Conservation (phyloP, 2,888 invertebrate genomes). For the Sympetrum striolatum region DNA sequence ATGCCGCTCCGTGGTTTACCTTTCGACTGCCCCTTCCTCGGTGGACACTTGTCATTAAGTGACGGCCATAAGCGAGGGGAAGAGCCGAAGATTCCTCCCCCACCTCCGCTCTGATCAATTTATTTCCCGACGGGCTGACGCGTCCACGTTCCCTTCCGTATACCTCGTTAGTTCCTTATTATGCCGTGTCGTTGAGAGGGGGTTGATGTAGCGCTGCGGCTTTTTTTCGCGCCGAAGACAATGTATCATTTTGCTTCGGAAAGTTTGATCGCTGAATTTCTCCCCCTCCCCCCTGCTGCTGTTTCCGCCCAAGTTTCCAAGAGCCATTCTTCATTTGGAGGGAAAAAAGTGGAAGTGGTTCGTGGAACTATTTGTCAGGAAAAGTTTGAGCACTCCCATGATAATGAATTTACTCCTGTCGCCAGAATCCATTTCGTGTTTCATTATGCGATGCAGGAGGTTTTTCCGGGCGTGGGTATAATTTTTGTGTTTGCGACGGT, state of each 20-base stretch:
- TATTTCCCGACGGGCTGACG: not conserved
- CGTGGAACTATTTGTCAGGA: constrained; percentile 16
- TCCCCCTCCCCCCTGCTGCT: not conserved
- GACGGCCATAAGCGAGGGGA: not conserved
- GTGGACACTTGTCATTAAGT: not conserved
- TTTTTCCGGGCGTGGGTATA: not conserved
- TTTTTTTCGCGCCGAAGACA: not conserved
- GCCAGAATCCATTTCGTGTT: constrained; percentile 5
- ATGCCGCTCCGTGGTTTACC: not conserved
- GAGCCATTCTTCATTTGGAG: constrained; percentile 9
- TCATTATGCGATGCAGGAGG: constrained; percentile 3
- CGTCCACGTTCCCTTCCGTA: not conserved
- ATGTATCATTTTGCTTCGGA: constrained; percentile 7
- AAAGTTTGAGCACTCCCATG: constrained; percentile 14
- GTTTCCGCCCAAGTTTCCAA: not conserved
- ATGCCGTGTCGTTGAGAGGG: not conserved
- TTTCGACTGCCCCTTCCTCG: not conserved
- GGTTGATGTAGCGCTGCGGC: constrained; percentile 5
- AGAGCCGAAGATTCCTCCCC: not conserved
- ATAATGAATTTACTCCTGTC: constrained; percentile 32
- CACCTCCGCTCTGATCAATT: not conserved
- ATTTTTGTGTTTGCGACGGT: no score
- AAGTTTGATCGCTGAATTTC: constrained; percentile 31
- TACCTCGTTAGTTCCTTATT: constrained; percentile 5
- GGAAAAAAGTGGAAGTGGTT: not conserved